Conservation (phyloP, 2,797 vertebrate genomes). For the Clarias fuscus region DNA sequence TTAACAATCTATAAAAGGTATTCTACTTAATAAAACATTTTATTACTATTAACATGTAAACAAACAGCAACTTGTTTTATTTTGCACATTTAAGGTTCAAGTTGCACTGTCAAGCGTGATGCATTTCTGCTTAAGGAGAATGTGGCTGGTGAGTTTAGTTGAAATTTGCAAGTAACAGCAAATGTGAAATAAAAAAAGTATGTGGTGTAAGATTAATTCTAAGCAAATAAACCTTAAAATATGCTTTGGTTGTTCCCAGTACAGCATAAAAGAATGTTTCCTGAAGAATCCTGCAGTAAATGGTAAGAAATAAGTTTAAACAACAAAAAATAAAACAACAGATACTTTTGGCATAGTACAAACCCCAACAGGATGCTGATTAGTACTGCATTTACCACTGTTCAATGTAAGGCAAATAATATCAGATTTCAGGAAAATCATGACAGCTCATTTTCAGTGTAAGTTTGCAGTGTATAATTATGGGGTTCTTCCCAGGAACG, state of each 20-base stretch:
- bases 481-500: background rate
- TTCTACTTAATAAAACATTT: background rate
- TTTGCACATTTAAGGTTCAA: constrained; percentile 58
- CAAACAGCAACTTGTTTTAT: constrained; percentile 47
- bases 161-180: background rate
- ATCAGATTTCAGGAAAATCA: background rate
- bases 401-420: constrained; percentile 10
- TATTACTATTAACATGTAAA: constrained; percentile 34
- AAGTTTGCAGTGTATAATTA: background rate
- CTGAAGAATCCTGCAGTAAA: constrained; percentile 18
- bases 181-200: background rate
- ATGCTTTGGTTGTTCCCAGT: constrained; percentile 42
- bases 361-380: background rate
- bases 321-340: background rate
- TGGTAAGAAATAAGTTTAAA: background rate
- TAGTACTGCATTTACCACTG: constrained; percentile 1
- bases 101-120: constrained; percentile 40
- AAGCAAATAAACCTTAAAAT: constrained; percentile 15
- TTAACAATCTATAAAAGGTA: background rate
- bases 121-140: constrained; percentile 18
- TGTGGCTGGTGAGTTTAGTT: background rate
- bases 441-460: background rate
- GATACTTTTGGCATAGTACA: constrained; percentile 4
- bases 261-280: constrained; percentile 1
- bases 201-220: background rate